Evolutionary conservation across 2,888 invertebrate genomes (phyloP), one percentile per base, ranked within the genome.

Genomic region (Protonemura montana): DNA sequence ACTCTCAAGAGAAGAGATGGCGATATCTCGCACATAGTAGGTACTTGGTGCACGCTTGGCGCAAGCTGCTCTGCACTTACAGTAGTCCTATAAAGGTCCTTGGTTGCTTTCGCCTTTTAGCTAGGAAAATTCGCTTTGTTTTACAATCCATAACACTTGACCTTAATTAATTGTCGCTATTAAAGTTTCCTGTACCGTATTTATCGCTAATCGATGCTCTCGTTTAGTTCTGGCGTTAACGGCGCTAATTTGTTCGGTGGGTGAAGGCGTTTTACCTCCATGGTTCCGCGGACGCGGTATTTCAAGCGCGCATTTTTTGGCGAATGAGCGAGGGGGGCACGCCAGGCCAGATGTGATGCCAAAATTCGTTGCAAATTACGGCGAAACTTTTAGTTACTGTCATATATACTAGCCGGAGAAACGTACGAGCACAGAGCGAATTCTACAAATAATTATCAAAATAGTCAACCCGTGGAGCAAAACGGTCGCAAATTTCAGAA

Each of bases 151-250:
- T 59, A 84, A 84, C 84, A 84, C 84, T 84, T 84, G 84, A 84
- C 84, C 84, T 59, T 81, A 86, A 86, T 86, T 86, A 86, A 86
- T 82, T 82, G 82, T 82, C 28, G 86, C 82, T 59, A 76, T 84
- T 84, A 84, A 84, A 84, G 84, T 42, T 84, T 84, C 84, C 84
- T 76, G 84, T 59, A 59, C 76, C 27, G 76, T 84, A 86, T 81
- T 59, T 87, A 87, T 87, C 85, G 87, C 80, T 87, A 87, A 87
- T 87, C 87, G 87, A 87, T 87, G 30, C 78, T 76, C 86, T 84
- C 86, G 83, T 87, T 85, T 77, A 81, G 80, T 59, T 81, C 35
- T 10, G 76, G 86, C 21, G 59, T 25, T 86, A 86, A 87, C 85
- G 82, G 87, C 85, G 13, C 86, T 87, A 86, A 87, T 87, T 87